Evolutionary conservation across 2,888 invertebrate species (phyloP).

Genomic region (Chydorus sphaericus): DNA sequence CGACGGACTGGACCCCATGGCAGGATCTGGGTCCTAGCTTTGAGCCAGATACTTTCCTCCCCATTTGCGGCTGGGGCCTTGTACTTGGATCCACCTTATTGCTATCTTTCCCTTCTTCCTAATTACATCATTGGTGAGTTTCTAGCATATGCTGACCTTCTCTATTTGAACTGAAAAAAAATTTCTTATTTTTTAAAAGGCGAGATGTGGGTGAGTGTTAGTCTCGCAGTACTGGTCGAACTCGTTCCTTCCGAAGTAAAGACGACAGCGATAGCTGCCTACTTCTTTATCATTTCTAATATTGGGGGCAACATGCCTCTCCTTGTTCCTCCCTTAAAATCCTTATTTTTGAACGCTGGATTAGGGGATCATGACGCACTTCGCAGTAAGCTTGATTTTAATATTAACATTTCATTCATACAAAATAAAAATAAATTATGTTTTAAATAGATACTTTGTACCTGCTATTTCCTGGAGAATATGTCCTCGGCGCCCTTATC

Average conservation of each 20-base stretch:
- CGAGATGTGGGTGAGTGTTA: slow-evolving; percentile 32
- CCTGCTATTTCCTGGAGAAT: slow-evolving; percentile 20
- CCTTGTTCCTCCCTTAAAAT: slow-evolving; percentile 27
- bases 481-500: slow-evolving; percentile 20
- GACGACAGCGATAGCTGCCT: slow-evolving; percentile 28
- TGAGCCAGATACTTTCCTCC: slow-evolving; percentile 28
- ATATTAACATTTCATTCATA: too few relatives aligned
- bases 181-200: slow-evolving; percentile 19
- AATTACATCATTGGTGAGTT: slow-evolving; percentile 28
- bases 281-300: slow-evolving; percentile 31
- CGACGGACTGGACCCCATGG: slow-evolving; percentile 26
- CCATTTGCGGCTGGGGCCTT: slow-evolving; percentile 31
- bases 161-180: background rate
- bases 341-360: slow-evolving; percentile 20
- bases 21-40: slow-evolving; percentile 27
- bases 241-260: slow-evolving; percentile 27
- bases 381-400: slow-evolving; percentile 16
- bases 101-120: slow-evolving; percentile 28
- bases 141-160: background rate
- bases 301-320: slow-evolving; percentile 31
- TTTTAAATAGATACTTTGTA: slow-evolving; percentile 17
- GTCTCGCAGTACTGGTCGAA: slow-evolving; percentile 29
- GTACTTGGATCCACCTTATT: slow-evolving; percentile 26
- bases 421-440: too few relatives aligned
- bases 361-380: slow-evolving; percentile 16